Conservation (phyloP, 2,797 vertebrate species). For the Holocentrus rufus region DNA sequence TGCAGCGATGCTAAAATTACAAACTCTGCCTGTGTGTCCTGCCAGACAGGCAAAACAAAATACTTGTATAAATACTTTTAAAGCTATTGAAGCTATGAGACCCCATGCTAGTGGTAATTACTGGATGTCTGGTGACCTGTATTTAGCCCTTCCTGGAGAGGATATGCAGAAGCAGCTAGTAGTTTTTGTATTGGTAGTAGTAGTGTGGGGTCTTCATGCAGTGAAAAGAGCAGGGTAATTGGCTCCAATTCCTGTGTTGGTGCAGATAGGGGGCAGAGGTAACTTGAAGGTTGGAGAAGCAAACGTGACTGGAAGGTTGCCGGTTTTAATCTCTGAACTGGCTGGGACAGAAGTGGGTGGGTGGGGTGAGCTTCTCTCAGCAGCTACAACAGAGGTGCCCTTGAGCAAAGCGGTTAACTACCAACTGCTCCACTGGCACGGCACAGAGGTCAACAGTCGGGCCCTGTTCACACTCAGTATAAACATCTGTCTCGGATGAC, state of each 20-base stretch:
- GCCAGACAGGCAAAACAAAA: too few species aligned
- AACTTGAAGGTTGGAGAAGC: conserved; percentile 48
- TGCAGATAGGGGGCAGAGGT: conserved; percentile 36
- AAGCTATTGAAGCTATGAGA: not conserved
- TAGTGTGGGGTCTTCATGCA: conserved; percentile 21
- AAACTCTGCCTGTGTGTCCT: too few species aligned
- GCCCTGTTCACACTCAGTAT: too few species aligned
- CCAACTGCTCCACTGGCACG: too few species aligned
- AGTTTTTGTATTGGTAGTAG: not conserved
- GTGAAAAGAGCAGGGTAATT: conserved; percentile 36
- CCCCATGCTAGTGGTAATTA: not conserved
- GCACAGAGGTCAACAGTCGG: too few species aligned
- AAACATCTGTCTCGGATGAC: too few species aligned
- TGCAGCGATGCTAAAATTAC: too few species aligned
- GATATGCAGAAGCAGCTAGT: not conserved
- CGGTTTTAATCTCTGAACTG: conserved; percentile 42
- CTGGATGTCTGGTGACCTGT: conserved; percentile 15
- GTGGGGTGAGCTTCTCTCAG: not conserved
- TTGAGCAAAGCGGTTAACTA: not conserved
- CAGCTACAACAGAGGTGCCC: not conserved
- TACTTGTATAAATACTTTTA: not conserved
- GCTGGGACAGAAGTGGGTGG: conserved; percentile 15
- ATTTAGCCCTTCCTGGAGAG: not conserved
- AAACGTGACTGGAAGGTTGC: conserved; percentile 52
- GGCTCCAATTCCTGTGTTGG: conserved; percentile 7